Base-by-base conservation (phyloP, 2,113 vertebrate species). In the Oncorhynchus masou region DNA sequence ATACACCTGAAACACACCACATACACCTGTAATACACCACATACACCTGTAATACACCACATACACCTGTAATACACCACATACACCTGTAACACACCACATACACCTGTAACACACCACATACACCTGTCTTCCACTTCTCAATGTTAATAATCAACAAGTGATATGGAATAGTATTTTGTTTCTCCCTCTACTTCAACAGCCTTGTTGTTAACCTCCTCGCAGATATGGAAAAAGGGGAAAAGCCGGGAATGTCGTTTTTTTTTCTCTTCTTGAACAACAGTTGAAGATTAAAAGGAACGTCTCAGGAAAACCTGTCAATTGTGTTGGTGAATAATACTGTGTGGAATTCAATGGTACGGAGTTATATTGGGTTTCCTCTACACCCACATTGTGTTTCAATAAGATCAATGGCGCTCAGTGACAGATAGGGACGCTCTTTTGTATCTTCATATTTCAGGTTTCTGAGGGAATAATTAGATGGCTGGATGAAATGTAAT, bases 381-480 rank as follows among this genome's bases (percentile, higher is more conserved):
- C 89, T 88, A 93, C 93, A 89, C 93, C 93, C 92, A 94, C 94
- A 91, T 91, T 92, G 92, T 91, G 91, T 92, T 91, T 93, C 94
- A 87, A 92, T 92, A 88, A 93, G 91, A 94, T 94, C 93, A 94
- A 92, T 94, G 92, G 81, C 57, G 82, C 85, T 88, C 89, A 76
- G 90, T 92, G 89, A 92, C 93, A 94, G 91, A 94, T 91, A 92
- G 90, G 90, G 90, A 94, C 91, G 90, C 88, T 91, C 92, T 92
- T 93, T 93, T 94, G 91, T 91, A 92, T 94, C 89, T 93, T 93
- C 88, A 92, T 92, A 93, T 92, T 94, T 92, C 88, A 87, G 91
- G 91, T 94, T 94, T 94, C 94, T 91, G 84, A 92, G 94, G 93
- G 93, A 94, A 94, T 94, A 94, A 94, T 94, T 94, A 94, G 90